Conservation (phyloP, 23 tunicate species). For the Trididemnum miniatum region DNA sequence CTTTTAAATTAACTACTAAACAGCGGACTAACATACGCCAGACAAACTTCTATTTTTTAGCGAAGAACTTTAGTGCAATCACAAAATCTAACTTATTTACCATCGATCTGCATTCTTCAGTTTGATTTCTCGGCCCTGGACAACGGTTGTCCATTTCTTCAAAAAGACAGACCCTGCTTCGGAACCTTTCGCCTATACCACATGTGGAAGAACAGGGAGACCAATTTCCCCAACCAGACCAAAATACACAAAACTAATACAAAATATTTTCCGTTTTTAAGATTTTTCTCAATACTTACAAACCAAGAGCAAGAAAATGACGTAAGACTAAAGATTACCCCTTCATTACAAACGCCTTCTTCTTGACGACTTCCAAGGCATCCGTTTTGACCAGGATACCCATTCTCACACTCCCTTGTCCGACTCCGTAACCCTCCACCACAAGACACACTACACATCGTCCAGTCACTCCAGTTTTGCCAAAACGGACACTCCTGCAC, state of each 20-base stretch:
- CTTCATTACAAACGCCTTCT: slow-evolving; percentile 30
- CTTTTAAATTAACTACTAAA: too few species aligned
- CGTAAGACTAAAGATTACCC: too few species aligned
- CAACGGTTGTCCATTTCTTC: slow-evolving; percentile 49
- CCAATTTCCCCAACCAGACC: slow-evolving; percentile 47
- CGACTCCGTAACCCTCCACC: slow-evolving; percentile 36
- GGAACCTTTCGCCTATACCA: slow-evolving; percentile 43
- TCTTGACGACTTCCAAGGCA: slow-evolving; percentile 27
- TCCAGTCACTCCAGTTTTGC: slow-evolving; percentile 39
- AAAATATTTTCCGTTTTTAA: too few species aligned
- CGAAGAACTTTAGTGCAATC: too few species aligned
- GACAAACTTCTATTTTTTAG: too few species aligned
- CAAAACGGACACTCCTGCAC: slow-evolving; percentile 55
- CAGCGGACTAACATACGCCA: too few species aligned
- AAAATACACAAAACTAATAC: slow-evolving; percentile 47
- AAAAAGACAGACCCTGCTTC: slow-evolving; percentile 29
- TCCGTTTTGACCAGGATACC: slow-evolving; percentile 38
- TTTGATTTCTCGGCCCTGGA: slow-evolving; percentile 32
- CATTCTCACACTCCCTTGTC: slow-evolving; percentile 36
- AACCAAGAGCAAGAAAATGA: too few species aligned
- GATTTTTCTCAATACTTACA: too few species aligned
- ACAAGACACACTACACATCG: slow-evolving; percentile 37
- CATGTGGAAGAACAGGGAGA: slow-evolving; percentile 47
- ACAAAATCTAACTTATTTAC: slow-evolving; percentile 39
- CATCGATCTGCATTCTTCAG: slow-evolving; percentile 57